Evolutionary conservation across 2,113 vertebrate genomes (phyloP).

Genomic region (Embiotoca jacksoni): DNA sequence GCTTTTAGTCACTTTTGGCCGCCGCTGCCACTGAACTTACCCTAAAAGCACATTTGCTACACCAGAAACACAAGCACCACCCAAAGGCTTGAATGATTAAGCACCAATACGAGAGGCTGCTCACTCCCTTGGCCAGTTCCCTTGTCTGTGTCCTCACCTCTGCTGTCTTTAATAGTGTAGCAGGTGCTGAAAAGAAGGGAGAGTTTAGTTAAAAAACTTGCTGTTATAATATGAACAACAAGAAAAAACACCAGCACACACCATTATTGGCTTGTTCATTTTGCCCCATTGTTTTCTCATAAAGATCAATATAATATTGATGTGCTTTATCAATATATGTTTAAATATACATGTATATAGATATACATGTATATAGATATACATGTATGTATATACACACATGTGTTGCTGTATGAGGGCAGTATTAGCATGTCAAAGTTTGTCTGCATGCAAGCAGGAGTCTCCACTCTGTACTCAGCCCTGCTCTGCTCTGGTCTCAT

Average conservation of each 20-base stretch:
- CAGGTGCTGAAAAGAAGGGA: not conserved
- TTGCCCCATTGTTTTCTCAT: too few species aligned
- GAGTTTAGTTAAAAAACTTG: not conserved
- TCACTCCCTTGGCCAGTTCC: slow-evolving; percentile 72
- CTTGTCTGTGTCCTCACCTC: slow-evolving; percentile 47
- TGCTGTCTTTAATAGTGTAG: slow-evolving; percentile 2
- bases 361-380: too few species aligned
- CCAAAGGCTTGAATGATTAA: slow-evolving; percentile 25
- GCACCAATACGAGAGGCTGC: slow-evolving; percentile 45
- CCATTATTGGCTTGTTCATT: too few species aligned
- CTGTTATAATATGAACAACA: not conserved
- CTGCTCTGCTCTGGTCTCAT: slow-evolving; percentile 59
- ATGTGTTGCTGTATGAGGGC: slow-evolving; percentile 53
- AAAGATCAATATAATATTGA: not conserved
- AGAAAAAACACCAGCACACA: not conserved
- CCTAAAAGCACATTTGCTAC: slow-evolving; percentile 23
- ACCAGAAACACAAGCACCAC: slow-evolving; percentile 46
- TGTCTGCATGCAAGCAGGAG: slow-evolving; percentile 63
- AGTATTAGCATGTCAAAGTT: slow-evolving; percentile 58
- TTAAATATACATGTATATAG: too few species aligned
- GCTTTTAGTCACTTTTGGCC: slow-evolving; percentile 33
- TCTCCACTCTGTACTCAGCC: slow-evolving; percentile 41
- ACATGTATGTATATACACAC: too few species aligned
- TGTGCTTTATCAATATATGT: not conserved
- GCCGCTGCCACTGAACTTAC: slow-evolving; percentile 3